Conservation (phyloP, 2,113 vertebrate genomes). For the Polypterus bichir region DNA sequence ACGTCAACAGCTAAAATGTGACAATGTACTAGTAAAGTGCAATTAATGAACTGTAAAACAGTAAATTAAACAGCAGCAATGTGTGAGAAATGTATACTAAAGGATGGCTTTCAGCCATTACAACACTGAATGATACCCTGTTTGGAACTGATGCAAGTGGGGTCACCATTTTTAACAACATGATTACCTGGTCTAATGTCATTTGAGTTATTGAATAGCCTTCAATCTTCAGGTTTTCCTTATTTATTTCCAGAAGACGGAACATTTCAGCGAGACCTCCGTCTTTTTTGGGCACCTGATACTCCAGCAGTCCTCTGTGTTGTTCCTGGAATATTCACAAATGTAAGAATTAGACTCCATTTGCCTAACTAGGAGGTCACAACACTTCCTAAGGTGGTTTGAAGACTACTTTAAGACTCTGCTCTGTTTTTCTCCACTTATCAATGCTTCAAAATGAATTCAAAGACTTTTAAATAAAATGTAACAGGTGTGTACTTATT, state of each 20-base stretch:
- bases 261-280: constrained; percentile 9
- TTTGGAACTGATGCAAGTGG: too few relatives aligned
- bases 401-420: background rate
- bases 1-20: too few relatives aligned
- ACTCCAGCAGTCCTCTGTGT: constrained; percentile 8
- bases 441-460: background rate
- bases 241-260: constrained; percentile 9
- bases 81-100: too few relatives aligned
- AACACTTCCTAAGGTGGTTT: background rate
- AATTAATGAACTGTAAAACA: too few relatives aligned
- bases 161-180: background rate
- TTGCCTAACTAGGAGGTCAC: background rate
- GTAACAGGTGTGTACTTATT: too few relatives aligned
- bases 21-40: too few relatives aligned
- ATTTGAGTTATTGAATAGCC: constrained; percentile 13
- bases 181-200: constrained; percentile 15
- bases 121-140: too few relatives aligned
- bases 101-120: too few relatives aligned
- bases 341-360: background rate
- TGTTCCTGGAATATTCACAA: constrained; percentile 7
- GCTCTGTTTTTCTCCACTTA: background rate
- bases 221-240: constrained; percentile 8
- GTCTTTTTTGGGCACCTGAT: constrained; percentile 8
- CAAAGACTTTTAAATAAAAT: too few relatives aligned
- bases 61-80: too few relatives aligned